Percentiles rank a stretch among this genome's conserved stretches.
Evolutionary conservation across 2,113 vertebrate species (phyloP).

Genomic region (Nothoprocta pentlandii): DNA sequence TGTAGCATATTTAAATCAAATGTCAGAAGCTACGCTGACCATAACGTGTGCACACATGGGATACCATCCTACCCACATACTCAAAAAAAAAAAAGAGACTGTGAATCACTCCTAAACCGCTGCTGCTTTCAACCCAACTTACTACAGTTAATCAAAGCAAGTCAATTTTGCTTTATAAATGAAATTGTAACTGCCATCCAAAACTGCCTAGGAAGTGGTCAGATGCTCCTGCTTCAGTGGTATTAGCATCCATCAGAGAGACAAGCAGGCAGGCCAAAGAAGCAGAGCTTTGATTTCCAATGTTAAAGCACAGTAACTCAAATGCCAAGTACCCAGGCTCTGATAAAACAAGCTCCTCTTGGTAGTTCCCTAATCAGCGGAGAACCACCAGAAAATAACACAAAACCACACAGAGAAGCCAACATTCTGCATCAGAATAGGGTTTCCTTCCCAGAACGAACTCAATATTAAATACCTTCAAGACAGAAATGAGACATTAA

Average conservation of each 20-base stretch:
- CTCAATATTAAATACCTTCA: not conserved
- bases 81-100: not conserved
- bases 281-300: constrained; percentile 25
- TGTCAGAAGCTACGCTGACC: not conserved
- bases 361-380: not conserved
- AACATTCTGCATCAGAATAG: not conserved
- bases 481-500: not conserved
- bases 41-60: not conserved
- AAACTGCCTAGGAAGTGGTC: not conserved
- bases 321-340: not conserved
- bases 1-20: not conserved
- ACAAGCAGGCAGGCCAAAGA: not conserved
- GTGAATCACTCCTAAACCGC: constrained; percentile 19
- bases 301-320: constrained; percentile 1
- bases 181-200: not conserved
- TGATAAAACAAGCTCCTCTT: not conserved
- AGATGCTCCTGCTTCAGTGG: constrained; percentile 36
- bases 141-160: not conserved
- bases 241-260: constrained; percentile 42
- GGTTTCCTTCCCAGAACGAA: not conserved
- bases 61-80: not conserved
- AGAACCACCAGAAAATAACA: not conserved
- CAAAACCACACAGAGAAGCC: not conserved
- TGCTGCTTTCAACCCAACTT: not conserved
- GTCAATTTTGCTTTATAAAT: not conserved